phyloP scores from a whole-genome alignment of 2,888 invertebrate genomes.

The Odontothrips loti region DNA sequence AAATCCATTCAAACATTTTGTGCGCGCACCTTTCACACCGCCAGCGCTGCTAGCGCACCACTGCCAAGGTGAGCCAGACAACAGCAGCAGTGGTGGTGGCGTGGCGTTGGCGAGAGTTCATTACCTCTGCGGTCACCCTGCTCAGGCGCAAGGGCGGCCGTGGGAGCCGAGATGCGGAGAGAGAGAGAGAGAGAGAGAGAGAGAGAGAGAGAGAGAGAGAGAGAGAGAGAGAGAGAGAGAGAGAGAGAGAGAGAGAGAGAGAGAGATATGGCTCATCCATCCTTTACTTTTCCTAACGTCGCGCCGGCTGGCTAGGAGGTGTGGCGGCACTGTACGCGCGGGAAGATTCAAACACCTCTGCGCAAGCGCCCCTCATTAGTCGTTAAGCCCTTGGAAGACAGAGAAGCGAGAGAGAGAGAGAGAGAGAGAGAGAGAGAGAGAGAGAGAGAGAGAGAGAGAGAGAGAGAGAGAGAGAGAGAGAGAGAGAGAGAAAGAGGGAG shows the following conservation, averaged over 20 bases:
- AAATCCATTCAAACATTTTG: no score
- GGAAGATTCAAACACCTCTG: background rate
- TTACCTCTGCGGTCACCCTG: conserved; percentile 4
- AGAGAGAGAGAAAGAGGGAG: background rate
- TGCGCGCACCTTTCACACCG: background rate
- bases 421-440: background rate
- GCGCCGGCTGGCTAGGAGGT: background rate
- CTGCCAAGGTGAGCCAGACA: background rate
- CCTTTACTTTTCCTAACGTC: background rate
- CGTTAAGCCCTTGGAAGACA: background rate
- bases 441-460: no score
- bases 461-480: background rate
- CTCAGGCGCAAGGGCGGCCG: background rate
- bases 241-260: background rate
- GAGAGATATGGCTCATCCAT: background rate
- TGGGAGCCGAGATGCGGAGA: background rate
- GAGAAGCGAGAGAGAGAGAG: background rate
- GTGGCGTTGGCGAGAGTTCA: background rate
- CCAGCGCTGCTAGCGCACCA: background rate
- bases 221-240: background rate
- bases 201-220: background rate
- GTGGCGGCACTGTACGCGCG: background rate
- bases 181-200: background rate
- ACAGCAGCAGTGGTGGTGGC: background rate
- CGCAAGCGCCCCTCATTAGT: background rate